A percentile compares a stretch with the other conserved stretches of the same genome.
These are phyloP conservation scores for Drosophila melanosoma DNA, from an alignment of 2,888 invertebrate species.

Conservation along the genomic window DNA sequence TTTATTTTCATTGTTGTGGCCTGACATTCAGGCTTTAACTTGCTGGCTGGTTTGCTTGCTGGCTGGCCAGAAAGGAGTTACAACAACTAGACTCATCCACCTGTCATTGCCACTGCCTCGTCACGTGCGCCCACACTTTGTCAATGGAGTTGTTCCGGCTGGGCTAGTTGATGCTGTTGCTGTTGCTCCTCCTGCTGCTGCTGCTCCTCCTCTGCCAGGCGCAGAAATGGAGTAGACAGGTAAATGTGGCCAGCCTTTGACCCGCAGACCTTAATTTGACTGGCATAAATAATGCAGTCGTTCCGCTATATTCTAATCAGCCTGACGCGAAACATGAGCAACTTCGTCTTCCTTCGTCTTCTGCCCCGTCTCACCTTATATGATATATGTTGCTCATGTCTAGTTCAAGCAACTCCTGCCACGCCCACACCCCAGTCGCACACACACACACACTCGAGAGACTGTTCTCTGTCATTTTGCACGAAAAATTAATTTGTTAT, in stretches of 20 bases:
- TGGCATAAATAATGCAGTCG: constrained; percentile 66
- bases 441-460: constrained; percentile 39
- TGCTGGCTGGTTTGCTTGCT: background rate
- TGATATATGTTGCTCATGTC: constrained; percentile 57
- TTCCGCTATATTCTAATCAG: constrained; percentile 79
- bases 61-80: background rate
- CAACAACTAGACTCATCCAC: constrained; percentile 43
- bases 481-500: constrained; percentile 81
- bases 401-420: constrained; percentile 7
- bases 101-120: constrained; percentile 68
- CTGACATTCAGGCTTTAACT: constrained; percentile 24
- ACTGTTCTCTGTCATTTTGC: constrained; percentile 68
- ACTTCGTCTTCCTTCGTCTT: background rate
- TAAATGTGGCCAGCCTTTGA: constrained; percentile 52
- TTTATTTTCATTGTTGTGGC: constrained; percentile 73
- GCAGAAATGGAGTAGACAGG: background rate
- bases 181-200: background rate
- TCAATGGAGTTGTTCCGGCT: constrained; percentile 45
- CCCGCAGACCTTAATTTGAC: constrained; percentile 77
- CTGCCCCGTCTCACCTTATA: constrained; percentile 8
- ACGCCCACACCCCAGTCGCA: constrained; percentile 13
- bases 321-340: constrained; percentile 73
- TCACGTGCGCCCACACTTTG: constrained; percentile 71
- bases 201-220: background rate
- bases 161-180: background rate